Evolutionary conservation across 1,140 invertebrate species (phyloP), one percentile per base, ranked within the genome.

Genomic region (Lamellibrachia luymesi): DNA sequence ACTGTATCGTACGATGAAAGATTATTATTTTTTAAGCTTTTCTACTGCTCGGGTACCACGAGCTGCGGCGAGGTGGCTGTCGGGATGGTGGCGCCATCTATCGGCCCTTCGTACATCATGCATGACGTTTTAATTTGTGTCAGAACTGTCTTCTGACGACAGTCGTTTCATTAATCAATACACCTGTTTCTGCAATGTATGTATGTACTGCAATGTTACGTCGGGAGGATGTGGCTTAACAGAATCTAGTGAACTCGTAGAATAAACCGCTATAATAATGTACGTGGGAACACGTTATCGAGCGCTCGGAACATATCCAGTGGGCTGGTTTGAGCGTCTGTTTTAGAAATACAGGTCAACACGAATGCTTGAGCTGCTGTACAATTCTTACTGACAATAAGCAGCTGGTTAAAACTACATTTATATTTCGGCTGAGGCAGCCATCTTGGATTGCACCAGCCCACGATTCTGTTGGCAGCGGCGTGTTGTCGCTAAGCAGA

Each of bases 11-110:
- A 80, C 64, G 64, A 80, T 80, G 64, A 2, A 80, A 80, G 64
- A 80, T 80, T 80, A 80, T 80, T 80, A 80, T 80, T 80, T 80
- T 80, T 80, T 80, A 80, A 80, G 64, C 64, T 80, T 80, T 80
- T 80, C 64, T 80, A 80, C 64, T 80, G 25, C 64, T 80, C 13
- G 64, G 25, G 64, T 80, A 80, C 4, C 17, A 80, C 64, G 64
- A 80, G 25, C 25, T 80, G 64, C 64, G 13, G 64, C 64, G 64
- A 22, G 17, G 64, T 80, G 64, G 64, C 64, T 22, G 64, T 80
- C 64, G 4, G 17, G 6, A 80, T 8, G 38, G 64, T 80, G 64
- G 64, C 64, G 64, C 64, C 64, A 80, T 22, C 64, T 80, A 4
- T 80, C 64, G 64, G 64, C 25, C 64, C 64, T 80, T 80, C 64